A percentile compares a stretch with the other conserved stretches of the same genome.
These are phyloP conservation scores for Spea hammondii DNA, from an alignment of 2,797 vertebrate genomes.

Conservation along the genomic window DNA sequence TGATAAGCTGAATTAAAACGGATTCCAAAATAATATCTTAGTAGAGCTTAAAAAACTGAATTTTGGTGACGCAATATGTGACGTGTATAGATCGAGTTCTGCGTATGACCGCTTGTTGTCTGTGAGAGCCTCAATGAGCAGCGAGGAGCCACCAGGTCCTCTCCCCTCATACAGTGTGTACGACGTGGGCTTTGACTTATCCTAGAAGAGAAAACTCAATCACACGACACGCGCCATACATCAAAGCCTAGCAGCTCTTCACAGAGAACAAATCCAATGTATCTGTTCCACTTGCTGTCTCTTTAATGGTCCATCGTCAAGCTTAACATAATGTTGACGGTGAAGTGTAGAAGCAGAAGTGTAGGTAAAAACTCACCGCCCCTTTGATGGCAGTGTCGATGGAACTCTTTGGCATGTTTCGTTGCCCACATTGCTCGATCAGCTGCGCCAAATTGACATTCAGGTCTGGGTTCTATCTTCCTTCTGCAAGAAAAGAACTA, in stretches of 20 bases:
- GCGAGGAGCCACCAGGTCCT: slow-evolving; percentile 78
- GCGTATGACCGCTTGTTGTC: slow-evolving; percentile 71
- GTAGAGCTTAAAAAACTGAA: no score
- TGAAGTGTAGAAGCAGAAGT: no score
- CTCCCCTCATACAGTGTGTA: slow-evolving; percentile 72
- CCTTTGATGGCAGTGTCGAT: slow-evolving; percentile 78
- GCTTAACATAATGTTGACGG: no score
- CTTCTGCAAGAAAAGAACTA: slow-evolving; percentile 69
- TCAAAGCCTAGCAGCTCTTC: no score
- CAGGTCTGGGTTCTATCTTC: slow-evolving; percentile 80
- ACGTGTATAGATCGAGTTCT: slow-evolving; percentile 46
- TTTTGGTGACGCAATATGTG: no score
- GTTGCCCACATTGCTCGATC: slow-evolving; percentile 79
- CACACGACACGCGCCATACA: no score
- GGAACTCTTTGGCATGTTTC: slow-evolving; percentile 80
- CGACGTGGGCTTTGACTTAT: slow-evolving; percentile 67
- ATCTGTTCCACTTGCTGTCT: no score
- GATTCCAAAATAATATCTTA: no score
- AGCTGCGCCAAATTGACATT: slow-evolving; percentile 76
- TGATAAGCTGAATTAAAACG: no score
- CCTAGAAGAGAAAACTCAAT: slow-evolving; percentile 57
- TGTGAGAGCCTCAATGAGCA: slow-evolving; percentile 82
- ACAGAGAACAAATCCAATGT: no score
- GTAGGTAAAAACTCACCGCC: slow-evolving; percentile 67
- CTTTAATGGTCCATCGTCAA: no score